A percentile compares a stretch with the other conserved stretches of the same genome.
phyloP scores from a whole-genome alignment of 1,140 invertebrate genomes.

The Bombus haemorrhoidalis region DNA sequence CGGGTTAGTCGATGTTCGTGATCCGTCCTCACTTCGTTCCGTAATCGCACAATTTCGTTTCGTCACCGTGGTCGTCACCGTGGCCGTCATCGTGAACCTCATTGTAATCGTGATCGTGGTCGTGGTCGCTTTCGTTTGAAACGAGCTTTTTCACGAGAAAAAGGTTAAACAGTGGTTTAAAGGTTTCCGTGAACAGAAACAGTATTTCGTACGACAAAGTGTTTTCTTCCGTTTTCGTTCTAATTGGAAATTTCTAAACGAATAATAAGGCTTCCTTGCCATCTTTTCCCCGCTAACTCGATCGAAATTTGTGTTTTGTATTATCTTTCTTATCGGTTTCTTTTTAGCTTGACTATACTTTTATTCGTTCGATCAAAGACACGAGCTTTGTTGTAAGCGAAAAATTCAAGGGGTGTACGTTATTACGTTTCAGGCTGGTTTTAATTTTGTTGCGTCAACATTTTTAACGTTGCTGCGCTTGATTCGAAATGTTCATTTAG shows the following conservation, averaged over 20 bases:
- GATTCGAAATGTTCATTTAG: neutral
- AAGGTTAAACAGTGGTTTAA: no score
- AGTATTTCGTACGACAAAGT: neutral
- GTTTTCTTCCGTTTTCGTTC: neutral
- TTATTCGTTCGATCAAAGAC: no score
- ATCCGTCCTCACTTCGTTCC: neutral
- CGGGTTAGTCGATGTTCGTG: neutral
- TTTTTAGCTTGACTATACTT: no score
- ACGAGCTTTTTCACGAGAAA: no score
- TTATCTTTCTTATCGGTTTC: neutral
- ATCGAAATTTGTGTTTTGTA: neutral
- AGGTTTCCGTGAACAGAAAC: no score
- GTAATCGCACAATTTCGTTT: neutral
- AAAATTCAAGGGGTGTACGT: neutral
- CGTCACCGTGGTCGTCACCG: neutral
- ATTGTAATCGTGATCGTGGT: no score
- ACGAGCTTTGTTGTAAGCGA: neutral
- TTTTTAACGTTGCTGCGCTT: neutral
- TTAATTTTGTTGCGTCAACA: neutral
- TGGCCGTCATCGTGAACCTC: no score
- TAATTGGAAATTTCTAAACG: neutral
- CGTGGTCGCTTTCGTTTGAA: neutral
- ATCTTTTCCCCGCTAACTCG: neutral
- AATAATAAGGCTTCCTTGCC: neutral
- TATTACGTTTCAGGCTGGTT: neutral